phyloP scores from a whole-genome alignment of 2,888 invertebrate species.

The Sipha maydis region DNA sequence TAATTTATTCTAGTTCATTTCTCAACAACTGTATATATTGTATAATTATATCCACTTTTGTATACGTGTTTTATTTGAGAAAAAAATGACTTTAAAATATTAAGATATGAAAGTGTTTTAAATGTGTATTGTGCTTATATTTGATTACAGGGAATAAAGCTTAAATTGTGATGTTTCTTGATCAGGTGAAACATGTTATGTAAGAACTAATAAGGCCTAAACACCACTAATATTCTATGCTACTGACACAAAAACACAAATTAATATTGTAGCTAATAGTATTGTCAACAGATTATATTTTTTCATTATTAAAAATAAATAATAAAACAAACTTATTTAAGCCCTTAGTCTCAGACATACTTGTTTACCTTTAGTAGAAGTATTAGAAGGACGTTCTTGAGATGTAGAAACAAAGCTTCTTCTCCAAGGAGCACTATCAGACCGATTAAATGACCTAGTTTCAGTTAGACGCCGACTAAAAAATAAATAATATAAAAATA shows the following conservation, averaged over 20 bases:
- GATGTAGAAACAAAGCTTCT: slow-evolving; percentile 69
- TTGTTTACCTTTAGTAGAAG: slow-evolving; percentile 46
- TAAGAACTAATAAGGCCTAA: slow-evolving; percentile 35
- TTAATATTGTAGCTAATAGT: slow-evolving; percentile 58
- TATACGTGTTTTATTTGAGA: neutral
- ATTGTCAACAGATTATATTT: slow-evolving; percentile 50
- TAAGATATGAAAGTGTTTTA: slow-evolving; percentile 3
- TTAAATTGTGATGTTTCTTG: slow-evolving; percentile 20
- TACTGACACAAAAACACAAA: slow-evolving; percentile 59
- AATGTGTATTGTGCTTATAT: slow-evolving; percentile 24
- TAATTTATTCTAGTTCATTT: neutral
- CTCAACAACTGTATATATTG: neutral
- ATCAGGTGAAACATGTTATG: slow-evolving; percentile 41
- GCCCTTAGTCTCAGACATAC: slow-evolving; percentile 8
- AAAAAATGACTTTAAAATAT: neutral
- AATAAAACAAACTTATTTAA: slow-evolving; percentile 47
- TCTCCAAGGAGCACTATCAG: slow-evolving; percentile 71
- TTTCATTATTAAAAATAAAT: slow-evolving; percentile 16
- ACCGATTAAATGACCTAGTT: slow-evolving; percentile 68
- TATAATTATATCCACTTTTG: neutral
- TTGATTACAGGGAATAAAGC: slow-evolving; percentile 8
- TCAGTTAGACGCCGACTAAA: slow-evolving; percentile 68
- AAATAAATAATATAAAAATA: slow-evolving; percentile 16
- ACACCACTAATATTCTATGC: slow-evolving; percentile 47
- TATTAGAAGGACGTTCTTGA: slow-evolving; percentile 37